Evolutionary conservation across 2,797 vertebrate species (phyloP), one percentile per base, ranked within the genome.

Genomic region (Poecilia wingei): DNA sequence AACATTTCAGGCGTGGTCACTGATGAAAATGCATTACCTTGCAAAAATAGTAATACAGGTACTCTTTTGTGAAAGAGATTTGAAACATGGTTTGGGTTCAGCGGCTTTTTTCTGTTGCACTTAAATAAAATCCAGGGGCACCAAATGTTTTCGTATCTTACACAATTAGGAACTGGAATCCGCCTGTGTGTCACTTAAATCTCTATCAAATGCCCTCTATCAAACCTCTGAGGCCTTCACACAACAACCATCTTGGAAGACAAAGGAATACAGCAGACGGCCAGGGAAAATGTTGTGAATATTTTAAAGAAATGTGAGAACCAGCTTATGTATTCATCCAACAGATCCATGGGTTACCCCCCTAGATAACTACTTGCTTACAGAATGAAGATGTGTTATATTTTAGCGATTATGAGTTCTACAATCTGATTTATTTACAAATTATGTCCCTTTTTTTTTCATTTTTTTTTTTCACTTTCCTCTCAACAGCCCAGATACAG

Each of bases 401-500:
- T 39, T 36, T 53, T 53, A 20, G 5, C 12, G 0, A 22, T 39
- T 36, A 12, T 39, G 25, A 39, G 28, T 6, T 33, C 31, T 51
- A 45, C 16, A 46, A 46, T 71, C n/a, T 1, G 41, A 20, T 66
- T 66, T 55, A 25, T 28, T 78, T 2, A 75, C n/a, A 53, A 3
- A 22, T 5, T 0, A 4, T 74, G 14, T 39, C 3, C 31, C 31
- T 31, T 31, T 31, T 81, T 28, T 82, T 12, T 2, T 36, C 31
- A 4, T 39, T 49, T 51, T 51, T 77, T 46, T 83, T 43, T 79
- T 0, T 69, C 43, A 4, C 57, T 51, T 39, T 72, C 76, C 28
- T 53, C 39, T 51, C 73, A 77, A 87, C 94, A 99, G 98, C 93
- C 94, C 96, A 87, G 96, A 95, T 92, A 95, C 92, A 83, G 94